A percentile compares a stretch with the other conserved stretches of the same genome.
These are phyloP conservation scores for Heliconius sara DNA, from an alignment of 2,888 invertebrate genomes.

Conservation along the genomic window DNA sequence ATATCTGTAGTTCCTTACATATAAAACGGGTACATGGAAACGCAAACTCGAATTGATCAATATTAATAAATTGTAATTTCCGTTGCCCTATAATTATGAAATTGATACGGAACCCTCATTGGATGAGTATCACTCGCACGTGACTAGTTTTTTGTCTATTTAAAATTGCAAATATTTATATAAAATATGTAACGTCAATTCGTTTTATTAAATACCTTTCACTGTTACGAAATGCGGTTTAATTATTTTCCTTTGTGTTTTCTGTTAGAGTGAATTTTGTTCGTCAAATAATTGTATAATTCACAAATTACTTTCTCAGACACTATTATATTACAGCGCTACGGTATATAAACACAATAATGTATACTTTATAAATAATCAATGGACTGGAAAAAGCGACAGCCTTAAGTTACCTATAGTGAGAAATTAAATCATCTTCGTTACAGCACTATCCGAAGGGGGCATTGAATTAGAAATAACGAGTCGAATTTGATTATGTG, in stretches of 20 bases:
- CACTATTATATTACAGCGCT: conserved; percentile 17
- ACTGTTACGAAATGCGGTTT: conserved; percentile 14
- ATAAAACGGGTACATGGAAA: too few species aligned
- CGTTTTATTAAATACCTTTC: conserved; percentile 17
- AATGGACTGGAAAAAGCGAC: conserved; percentile 34
- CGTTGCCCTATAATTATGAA: too few species aligned
- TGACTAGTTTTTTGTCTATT: neutral
- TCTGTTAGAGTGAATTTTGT: neutral
- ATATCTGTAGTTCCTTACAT: too few species aligned
- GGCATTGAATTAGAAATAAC: conserved; percentile 2
- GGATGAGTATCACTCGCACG: neutral
- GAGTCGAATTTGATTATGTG: conserved; percentile 53
- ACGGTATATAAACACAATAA: conserved; percentile 25
- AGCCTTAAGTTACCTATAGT: neutral
- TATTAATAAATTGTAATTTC: too few species aligned
- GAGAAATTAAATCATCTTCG: conserved; percentile 50
- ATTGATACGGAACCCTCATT: neutral
- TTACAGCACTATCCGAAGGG: conserved; percentile 50
- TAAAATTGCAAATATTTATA: neutral
- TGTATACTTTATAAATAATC: conserved; percentile 27
- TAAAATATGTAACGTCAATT: neutral
- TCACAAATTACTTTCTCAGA: conserved; percentile 23
- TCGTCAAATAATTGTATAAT: conserved; percentile 25
- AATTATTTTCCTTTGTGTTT: conserved; percentile 25
- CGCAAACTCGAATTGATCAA: too few species aligned